Evolutionary conservation across 2,797 vertebrate genomes (phyloP), one percentile per base, ranked within the genome.

Genomic region (Liparis tanakae): DNA sequence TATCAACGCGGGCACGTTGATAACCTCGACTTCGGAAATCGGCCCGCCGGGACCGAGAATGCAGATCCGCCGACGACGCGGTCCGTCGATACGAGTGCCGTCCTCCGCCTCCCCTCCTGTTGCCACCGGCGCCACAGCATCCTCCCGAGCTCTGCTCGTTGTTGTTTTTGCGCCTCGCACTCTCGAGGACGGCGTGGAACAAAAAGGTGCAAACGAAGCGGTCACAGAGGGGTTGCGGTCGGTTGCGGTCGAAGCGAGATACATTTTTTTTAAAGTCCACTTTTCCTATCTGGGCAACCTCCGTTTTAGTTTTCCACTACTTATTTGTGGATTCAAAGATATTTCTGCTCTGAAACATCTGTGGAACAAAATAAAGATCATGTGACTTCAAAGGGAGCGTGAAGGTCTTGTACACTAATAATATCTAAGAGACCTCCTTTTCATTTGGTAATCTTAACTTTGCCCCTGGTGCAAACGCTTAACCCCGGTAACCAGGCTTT

Each of bases 391-490:
- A 77, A 88, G 70, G 48, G 37, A 59, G 46, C 58, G 71, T 51
- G 72, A 50, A 67, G 65, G 17, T 82, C 20, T 71, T n/a, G 51
- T 69, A 72, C 53, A 76, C 57, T 60, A 78, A 71, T 84, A 80
- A 85, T 79, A 81, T 88, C 78, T 68, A 10, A 60, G 59, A 84
- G 70, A 81, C 81, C 73, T 76, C 50, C 55, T 69, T 82, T 82
- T 86, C 70, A 83, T 84, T 86, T 79, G 80, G 82, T 73, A 70
- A 84, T 83, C 76, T 30, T 73, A 81, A 83, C 81, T 74, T 51
- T 57, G 75, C 85, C 78, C 82, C 79, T 39, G 82, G 72, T 88
- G 67, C 82, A 72, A 84, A 87, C 85, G 82, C 85, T 88, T 91
- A 83, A 93, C 89, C 89, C 72, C 56, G 55, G 65, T 74, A 83